Base-by-base conservation (phyloP, 2,888 invertebrate genomes). In the Drosophila hawaiiensis region DNA sequence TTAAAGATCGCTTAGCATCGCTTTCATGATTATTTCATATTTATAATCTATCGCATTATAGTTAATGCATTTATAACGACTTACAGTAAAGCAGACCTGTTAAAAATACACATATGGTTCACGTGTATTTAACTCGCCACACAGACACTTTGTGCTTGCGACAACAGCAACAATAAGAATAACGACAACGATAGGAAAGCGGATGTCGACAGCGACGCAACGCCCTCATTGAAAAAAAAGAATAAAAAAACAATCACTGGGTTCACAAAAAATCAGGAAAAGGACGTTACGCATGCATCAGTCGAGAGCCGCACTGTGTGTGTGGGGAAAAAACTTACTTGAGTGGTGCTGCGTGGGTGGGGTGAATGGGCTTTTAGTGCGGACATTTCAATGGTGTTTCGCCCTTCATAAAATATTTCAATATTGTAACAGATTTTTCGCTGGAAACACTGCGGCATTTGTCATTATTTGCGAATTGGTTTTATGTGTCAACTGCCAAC, bases 341-440 rank as follows among this genome's bases (percentile, higher is more conserved):
- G 58, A 16, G 53, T 53, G 41, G n/a, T 39, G 58, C n/a, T 43
- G n/a, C 12, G 53, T 14, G 47, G 29, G 43, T 60, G 53, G 33
- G 29, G 10, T 19, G 39, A 25, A 29, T 16, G n/a, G 25, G 19
- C 61, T 58, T 71, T 76, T 64, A 55, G 72, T 72, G 55, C 33
- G 31, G 28, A 58, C 76, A 63, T 80, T 67, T 76, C 56, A 50
- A 61, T 65, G 59, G 37, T 28, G 33, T 16, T 62, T 67, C 63
- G 64, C 65, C 65, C 52, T 60, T 76, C 78, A 89, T 89, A 89
- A 90, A 90, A 90, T 90, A 83, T 90, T 90, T 78, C 87, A 89
- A 86, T 86, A 86, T 89, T 90, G 89, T 72, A 67, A 76, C 89
- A 73, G 73, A 76, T 85, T 86, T 86, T 70, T 60, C 47, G 52